Base-by-base conservation (phyloP, 2,797 vertebrate genomes). In the Lateolabrax maculatus region DNA sequence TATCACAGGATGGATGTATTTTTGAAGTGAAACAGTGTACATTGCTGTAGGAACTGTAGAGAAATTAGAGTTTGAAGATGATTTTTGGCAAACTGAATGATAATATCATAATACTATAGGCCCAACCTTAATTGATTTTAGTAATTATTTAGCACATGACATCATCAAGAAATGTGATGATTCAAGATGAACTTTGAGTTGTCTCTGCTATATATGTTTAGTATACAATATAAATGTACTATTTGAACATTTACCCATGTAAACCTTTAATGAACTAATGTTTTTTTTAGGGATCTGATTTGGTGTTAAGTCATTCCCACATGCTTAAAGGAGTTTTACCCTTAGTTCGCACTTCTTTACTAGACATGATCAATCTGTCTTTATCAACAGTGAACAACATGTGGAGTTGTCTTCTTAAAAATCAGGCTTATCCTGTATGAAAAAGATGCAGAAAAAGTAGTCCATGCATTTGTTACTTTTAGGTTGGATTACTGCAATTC, bases 1-100 rank as follows among this genome's bases (percentile, higher is more conserved):
- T 55, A 64, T 41, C 6, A 68, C 62, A 75, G 34, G 37, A 62
- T 68, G 56, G 13, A 34, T 27, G 15, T 8, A 19, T 19, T 29
- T 70, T 41, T 66, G 15, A 57, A 36, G 21, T 63, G 4, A 34
- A 10, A 29, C 58, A 58, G 9, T 1, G 3, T 12, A 31, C 16
- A 44, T 15, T n/a, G n/a, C 11, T 13, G 10, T 46, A 6, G n/a
- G n/a, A 1, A 25, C 27, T 34, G 37, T 3, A 25, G 55, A 76
- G 5, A 57, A 27, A 62, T 29, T 9, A 16, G 8, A 9, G 18
- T 58, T 61, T 53, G 10, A 56, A 66, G 15, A 66, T 57, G 41
- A 31, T 9, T 66, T 55, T 64, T n/a, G 5, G 9, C 6, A 41
- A 72, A 53, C 16, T 36, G 11, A 75, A 67, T 43, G 21, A 34